A percentile compares a stretch with the other conserved stretches of the same genome.
These are phyloP conservation scores for Limnephilus lunatus DNA, from an alignment of 2,888 invertebrate species.

Conservation along the genomic window DNA sequence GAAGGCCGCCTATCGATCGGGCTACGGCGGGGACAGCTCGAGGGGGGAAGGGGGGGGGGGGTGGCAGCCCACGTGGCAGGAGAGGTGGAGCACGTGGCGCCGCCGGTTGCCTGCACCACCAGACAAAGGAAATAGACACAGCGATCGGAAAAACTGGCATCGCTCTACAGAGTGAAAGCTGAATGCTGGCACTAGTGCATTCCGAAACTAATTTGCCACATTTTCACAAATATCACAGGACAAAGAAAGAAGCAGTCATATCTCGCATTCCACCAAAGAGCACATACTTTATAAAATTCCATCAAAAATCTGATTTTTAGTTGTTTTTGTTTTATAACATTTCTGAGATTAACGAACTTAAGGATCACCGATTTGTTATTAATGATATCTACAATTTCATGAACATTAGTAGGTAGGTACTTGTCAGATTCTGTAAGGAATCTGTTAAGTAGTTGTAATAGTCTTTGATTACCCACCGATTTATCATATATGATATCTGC, in stretches of 20 bases:
- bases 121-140: conserved; percentile 45
- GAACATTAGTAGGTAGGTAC: no score
- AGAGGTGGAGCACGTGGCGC: conserved; percentile 62
- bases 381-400: no score
- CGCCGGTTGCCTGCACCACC: conserved; percentile 52
- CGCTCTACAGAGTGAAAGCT: not conserved
- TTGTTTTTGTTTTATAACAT: no score
- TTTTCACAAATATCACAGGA: not conserved
- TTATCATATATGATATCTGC: not conserved
- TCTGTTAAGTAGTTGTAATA: no score
- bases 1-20: conserved; percentile 56
- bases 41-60: conserved; percentile 66
- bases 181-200: not conserved
- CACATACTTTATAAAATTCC: no score
- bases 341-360: no score
- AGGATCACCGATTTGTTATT: no score
- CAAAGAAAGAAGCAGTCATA: not conserved
- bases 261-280: no score
- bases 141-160: conserved; percentile 12
- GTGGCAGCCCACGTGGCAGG: conserved; percentile 64
- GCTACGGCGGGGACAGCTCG: conserved; percentile 66
- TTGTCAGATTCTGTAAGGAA: no score
- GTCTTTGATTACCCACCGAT: not conserved
- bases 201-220: not conserved
- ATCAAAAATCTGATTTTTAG: no score